Base-by-base conservation (phyloP, 2,888 invertebrate species). In the Orthosia cruda region DNA sequence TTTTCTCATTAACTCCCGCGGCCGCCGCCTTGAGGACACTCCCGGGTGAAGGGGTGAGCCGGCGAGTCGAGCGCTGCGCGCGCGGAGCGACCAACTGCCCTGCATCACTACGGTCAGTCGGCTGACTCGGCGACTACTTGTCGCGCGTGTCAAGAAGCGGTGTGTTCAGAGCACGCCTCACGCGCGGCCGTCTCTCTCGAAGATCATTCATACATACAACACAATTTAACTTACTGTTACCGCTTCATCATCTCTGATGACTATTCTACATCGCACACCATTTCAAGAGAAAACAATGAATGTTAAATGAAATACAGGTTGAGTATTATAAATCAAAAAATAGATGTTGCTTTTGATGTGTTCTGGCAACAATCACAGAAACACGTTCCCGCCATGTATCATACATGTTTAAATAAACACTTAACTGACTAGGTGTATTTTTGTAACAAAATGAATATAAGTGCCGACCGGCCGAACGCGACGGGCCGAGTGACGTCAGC, bases 341-440 rank as follows among this genome's bases (percentile, higher is more conserved):
- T 58, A 45, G 50, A 32, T 47, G 50, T 71, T 20, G 32, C 11
- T 20, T 59, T 64, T 59, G 52, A 77, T 55, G 20, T 26, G 18
- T 65, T 65, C 61, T 70, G 70, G 70, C 70, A 61, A 77, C 77
- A 65, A 61, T 47, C 50, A 16, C 64, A 64, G 54, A 12, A 20
- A 40, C 58, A 59, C 23, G 55, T 47, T 50, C 50, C 20, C 18
- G 57, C 32, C 70, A 55, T 79, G 68, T 68, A 66, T 68, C 49
- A 58, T n/a, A 63, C 32, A 16, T 63, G 52, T 64, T 71, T 54
- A 61, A 74, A 78, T 67, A 72, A 61, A 78, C 54, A 74, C 72
- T 67, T 54, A 74, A 68, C 59, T 55, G n/a, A 61, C 64, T 61
- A 59, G 55, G 55, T 49, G 59, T 71, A 59, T 59, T 40, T 23